Base-by-base conservation (phyloP, 2,797 vertebrate genomes). In the Phrynocephalus vlangalii region DNA sequence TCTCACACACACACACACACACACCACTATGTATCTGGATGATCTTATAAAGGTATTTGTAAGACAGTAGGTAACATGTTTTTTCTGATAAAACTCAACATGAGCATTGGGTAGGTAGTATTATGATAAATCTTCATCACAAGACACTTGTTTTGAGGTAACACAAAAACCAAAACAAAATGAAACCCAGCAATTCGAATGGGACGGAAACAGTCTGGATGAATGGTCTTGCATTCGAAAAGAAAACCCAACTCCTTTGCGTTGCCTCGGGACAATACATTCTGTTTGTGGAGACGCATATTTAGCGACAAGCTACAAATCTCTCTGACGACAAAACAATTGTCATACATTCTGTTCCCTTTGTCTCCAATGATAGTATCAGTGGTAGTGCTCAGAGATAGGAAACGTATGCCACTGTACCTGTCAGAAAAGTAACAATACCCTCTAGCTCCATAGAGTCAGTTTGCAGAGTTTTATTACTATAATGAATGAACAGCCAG, bases 341-440 rank as follows among this genome's bases (percentile, higher is more conserved):
- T 98, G 97, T 98, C 97, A 97, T 97, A 97, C 96, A 96, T 97
- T 97, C 96, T 97, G 95, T 97, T 97, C 95, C 94, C 95, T 97
- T 96, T 96, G 94, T 95, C 96, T 97, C 96, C 94, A 96, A 92
- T 97, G 97, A 97, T 97, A 96, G 96, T 97, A 97, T 98, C 97
- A 97, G 92, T 96, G 96, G 92, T 92, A 91, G 94, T 91, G 91
- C 92, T 96, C 94, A 96, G 96, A 96, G 96, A 97, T 94, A 96
- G 93, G 91, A 91, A 95, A 95, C 95, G 93, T 92, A 88, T 94
- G 96, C 91, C 96, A 96, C 92, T 95, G 93, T 95, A 96, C 95
- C 95, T 95, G 95, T 96, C 94, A 95, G 90, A 90, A 67, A 92
- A 95, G 91, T 94, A 95, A 94, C 94, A 94, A 94, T 94, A 92